A percentile compares a stretch with the other conserved stretches of the same genome.
phyloP scores from a whole-genome alignment of 2,797 vertebrate genomes.

The Otolemur crassicaudatus region DNA sequence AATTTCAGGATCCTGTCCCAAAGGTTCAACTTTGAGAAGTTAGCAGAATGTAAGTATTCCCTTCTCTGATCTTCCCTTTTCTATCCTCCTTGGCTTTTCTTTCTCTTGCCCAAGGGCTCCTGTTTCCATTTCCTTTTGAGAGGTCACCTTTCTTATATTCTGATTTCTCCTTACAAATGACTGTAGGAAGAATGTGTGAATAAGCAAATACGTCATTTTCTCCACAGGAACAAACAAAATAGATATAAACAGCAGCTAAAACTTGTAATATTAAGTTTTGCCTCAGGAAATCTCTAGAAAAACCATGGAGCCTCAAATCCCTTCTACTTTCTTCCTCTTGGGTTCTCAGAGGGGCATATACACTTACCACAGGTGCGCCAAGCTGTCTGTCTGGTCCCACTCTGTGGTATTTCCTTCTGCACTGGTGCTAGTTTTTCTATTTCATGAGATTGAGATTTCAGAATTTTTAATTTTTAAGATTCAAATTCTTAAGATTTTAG shows the following conservation, averaged over 20 bases:
- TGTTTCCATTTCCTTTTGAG: not conserved
- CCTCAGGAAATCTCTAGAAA: conserved; percentile 5
- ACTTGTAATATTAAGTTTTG: not conserved
- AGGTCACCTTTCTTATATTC: not conserved
- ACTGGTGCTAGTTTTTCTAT: not conserved
- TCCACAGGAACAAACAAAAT: not conserved
- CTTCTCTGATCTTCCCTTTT: not conserved
- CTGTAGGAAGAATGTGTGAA: not conserved
- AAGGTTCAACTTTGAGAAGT: not conserved
- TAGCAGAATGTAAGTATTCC: not conserved
- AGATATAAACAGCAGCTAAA: not conserved
- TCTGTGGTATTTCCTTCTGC: not conserved
- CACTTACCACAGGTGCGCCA: not conserved
- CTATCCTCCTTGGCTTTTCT: not conserved
- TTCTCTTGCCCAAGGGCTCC: not conserved
- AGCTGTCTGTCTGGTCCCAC: rapidly evolving
- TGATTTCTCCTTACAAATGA: not conserved
- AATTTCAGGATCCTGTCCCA: not conserved
- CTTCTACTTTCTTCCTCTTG: not conserved
- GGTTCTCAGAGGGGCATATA: not conserved
- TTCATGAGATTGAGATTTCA: not conserved
- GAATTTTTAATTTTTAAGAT: not conserved
- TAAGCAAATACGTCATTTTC: not conserved
- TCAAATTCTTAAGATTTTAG: not conserved
- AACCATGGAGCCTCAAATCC: not conserved